A percentile compares a stretch with the other conserved stretches of the same genome.
phyloP scores from a whole-genome alignment of 1,140 invertebrate genomes.

The Odontomachus brunneus region DNA sequence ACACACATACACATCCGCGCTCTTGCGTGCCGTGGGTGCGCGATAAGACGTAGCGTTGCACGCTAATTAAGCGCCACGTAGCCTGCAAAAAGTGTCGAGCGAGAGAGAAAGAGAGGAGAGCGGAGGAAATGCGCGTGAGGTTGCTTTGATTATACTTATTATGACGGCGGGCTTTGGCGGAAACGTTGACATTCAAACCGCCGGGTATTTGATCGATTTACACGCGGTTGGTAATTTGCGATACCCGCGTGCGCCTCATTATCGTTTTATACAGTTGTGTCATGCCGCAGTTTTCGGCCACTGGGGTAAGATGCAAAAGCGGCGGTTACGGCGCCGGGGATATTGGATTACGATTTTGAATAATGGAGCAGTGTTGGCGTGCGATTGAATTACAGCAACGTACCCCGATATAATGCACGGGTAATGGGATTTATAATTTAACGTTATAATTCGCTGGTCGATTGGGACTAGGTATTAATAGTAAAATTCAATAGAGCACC shows the following conservation, averaged over 20 bases:
- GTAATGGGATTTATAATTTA: slow-evolving; percentile 51
- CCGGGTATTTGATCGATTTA: slow-evolving; percentile 20
- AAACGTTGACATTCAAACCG: slow-evolving; percentile 15
- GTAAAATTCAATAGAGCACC: slow-evolving; percentile 47
- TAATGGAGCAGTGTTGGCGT: slow-evolving; percentile 16
- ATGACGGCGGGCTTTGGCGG: background rate
- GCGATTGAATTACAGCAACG: slow-evolving; percentile 47
- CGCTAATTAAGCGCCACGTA: slow-evolving; percentile 36
- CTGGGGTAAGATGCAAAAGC: background rate
- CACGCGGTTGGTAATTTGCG: slow-evolving; percentile 19
- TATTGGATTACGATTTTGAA: slow-evolving; percentile 35
- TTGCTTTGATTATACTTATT: slow-evolving; percentile 33
- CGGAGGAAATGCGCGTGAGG: slow-evolving; percentile 1
- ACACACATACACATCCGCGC: too few species aligned
- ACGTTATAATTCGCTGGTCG: slow-evolving; percentile 49
- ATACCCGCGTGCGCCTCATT: background rate
- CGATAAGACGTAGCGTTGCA: background rate
- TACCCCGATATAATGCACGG: slow-evolving; percentile 26
- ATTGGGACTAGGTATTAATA: slow-evolving; percentile 50
- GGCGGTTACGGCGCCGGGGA: background rate
- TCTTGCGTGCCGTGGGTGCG: slow-evolving; percentile 16
- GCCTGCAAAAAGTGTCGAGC: slow-evolving; percentile 20
- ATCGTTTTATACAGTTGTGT: slow-evolving; percentile 27
- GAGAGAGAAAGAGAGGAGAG: too few species aligned
- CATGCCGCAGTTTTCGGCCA: background rate